Conservation (phyloP, 2,797 vertebrate genomes). For the Salarias fasciatus region DNA sequence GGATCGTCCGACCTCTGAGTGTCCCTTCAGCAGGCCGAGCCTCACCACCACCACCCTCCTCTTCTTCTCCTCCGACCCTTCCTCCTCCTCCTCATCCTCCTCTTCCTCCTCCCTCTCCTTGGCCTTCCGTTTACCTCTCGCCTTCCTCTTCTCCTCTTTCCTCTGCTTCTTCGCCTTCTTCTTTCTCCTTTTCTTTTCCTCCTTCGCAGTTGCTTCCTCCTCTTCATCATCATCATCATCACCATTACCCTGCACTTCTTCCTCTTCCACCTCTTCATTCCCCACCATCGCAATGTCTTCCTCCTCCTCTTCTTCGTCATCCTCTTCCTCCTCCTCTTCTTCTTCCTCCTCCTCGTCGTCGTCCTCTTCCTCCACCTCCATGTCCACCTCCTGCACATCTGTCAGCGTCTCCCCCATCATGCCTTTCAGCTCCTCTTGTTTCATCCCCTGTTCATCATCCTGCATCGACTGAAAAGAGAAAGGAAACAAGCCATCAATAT, state of each 20-base stretch:
- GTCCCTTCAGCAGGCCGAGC: constrained; percentile 67
- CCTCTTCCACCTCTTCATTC: rapidly evolving
- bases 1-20: constrained; percentile 66
- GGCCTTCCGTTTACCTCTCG: constrained; percentile 31
- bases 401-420: constrained; percentile 18
- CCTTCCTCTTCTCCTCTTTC: constrained; percentile 14
- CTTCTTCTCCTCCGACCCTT: constrained; percentile 60
- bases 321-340: rapidly evolving
- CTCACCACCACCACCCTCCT: constrained; percentile 73
- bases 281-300: background rate
- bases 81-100: background rate
- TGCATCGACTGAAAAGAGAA: constrained; percentile 13
- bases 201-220: constrained; percentile 18
- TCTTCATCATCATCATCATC: constrained; percentile 44
- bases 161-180: constrained; percentile 19
- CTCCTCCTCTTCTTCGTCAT: rapidly evolving
- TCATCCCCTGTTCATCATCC: constrained; percentile 45
- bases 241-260: constrained; percentile 16
- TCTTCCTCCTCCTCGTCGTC: background rate
- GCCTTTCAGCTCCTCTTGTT: constrained; percentile 45
- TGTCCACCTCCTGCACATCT: constrained; percentile 17
- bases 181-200: constrained; percentile 41
- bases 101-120: constrained; percentile 42
- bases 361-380: constrained; percentile 12
- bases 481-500: too few species aligned